Base-by-base conservation (phyloP, 2,888 invertebrate species). In the Pecten maximus region DNA sequence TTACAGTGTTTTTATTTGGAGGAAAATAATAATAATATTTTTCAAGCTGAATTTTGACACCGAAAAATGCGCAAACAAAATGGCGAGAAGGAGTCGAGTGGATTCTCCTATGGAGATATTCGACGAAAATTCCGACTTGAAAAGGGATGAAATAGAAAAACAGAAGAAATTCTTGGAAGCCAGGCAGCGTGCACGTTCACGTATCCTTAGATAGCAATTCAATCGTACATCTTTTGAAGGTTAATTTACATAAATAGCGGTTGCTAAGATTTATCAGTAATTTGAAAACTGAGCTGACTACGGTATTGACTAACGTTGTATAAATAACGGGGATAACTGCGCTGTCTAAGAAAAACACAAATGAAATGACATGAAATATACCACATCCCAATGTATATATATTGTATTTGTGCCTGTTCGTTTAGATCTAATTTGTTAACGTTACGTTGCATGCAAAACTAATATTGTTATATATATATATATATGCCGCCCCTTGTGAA, bases 101-200 rank as follows among this genome's bases (percentile, higher is more conserved):
- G 95, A 94, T 23, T 95, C 96, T 88, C 95, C 96, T 87, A 96
- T 96, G 96, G 95, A 96, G 91, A 48, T 95, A 40, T 95, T 95
- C 92, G 95, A 95, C 91, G 96, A 96, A 90, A 94, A 93, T 89
- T 91, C 95, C 54, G 94, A 94, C 60, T 93, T 94, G 92, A 93
- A 95, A 6, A 94, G 93, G 40, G 94, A 94, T 86, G 91, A 93
- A 89, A 89, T 95, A 10, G 93, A 94, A 50, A 92, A 94, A 90
- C 94, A 94, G 90, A 96, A 94, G 89, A 92, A 91, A 90, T 89
- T 93, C 88, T 91, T 96, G 39, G 92, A 93, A 91, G 91, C 91
- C 16, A 94, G 94, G 89, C 96, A 96, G 90, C 87, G 94, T 88
- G 92, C 94, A 40, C 94, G 94, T 91, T 96, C 96, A 48, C 96